Conservation (phyloP, 2,797 vertebrate genomes). For the Triplophysa yarkandensis region DNA sequence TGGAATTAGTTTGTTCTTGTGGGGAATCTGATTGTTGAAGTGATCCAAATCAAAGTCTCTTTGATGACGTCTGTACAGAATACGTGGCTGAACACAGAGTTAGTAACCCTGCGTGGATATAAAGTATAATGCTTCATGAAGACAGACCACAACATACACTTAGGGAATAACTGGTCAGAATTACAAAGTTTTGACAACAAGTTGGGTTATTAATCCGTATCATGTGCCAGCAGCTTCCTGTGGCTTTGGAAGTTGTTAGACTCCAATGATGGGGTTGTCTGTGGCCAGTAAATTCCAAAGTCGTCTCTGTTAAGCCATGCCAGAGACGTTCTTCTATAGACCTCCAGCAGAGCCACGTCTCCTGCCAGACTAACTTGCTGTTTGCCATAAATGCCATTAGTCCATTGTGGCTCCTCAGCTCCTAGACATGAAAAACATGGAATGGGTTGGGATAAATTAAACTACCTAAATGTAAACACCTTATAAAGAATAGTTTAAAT, state of each 20-base stretch:
- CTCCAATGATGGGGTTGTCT: slow-evolving; percentile 58
- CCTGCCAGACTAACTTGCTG: slow-evolving; percentile 21
- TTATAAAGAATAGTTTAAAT: not conserved
- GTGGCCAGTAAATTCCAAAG: slow-evolving; percentile 60
- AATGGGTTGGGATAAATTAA: not conserved
- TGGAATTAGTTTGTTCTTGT: slow-evolving; percentile 5
- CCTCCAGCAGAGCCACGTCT: slow-evolving; percentile 27
- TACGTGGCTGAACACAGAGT: slow-evolving; percentile 7
- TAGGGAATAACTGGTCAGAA: slow-evolving; percentile 61
- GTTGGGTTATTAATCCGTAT: slow-evolving; percentile 69
- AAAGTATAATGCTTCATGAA: slow-evolving; percentile 58
- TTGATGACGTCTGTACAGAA: slow-evolving; percentile 5
- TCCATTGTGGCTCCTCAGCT: not conserved
- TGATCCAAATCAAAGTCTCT: slow-evolving; percentile 1
- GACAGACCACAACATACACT: slow-evolving; percentile 62
- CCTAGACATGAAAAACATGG: slow-evolving; percentile 9
- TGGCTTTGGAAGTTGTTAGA: slow-evolving; percentile 61
- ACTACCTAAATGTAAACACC: not conserved
- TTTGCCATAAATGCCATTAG: slow-evolving; percentile 21
- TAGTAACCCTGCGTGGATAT: slow-evolving; percentile 9
- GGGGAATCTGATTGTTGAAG: slow-evolving; percentile 18
- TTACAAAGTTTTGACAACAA: slow-evolving; percentile 65
- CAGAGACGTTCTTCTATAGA: slow-evolving; percentile 42
- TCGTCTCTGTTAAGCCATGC: slow-evolving; percentile 55
- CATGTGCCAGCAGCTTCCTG: slow-evolving; percentile 64